Evolutionary conservation across 37 sponge, comb jelly and placozoan genomes (phyloP), one percentile per base, ranked within the genome.

Genomic region (Tethya wilhelma): DNA sequence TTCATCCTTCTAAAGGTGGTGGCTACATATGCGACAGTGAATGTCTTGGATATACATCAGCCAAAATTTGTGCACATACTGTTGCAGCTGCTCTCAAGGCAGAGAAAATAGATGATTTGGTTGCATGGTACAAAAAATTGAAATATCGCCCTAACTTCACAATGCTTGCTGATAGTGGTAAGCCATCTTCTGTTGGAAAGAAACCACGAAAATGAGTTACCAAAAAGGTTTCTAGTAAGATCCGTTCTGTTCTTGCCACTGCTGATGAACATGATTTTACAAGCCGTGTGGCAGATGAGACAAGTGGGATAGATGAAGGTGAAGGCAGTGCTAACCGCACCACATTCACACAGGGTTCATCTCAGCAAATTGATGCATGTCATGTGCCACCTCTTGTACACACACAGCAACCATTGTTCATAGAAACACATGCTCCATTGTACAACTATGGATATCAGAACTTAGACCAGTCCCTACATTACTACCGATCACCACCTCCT

Each of bases 121-220:
- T 59, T 59, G 29, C 5, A 29, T 59, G 62, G 62, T 59, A 59
- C 62, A 59, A 12, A 59, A 12, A 30, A 7, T 19, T 59, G 4
- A 59, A 59, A 30, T 6, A 6, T 6, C 23, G 28, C 5, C 62
- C 62, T 59, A 59, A 59, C 28, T 59, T 59, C 28, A 23, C 62
- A 23, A 5, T 30, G 28, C 28, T 59, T 29, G 8, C 62, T 6
- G 62, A 59, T 5, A n/a, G 28, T 59, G 62, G 62, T 5, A 59
- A 59, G 20, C 62, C 62, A 59, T 19, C 62, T 59, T 19, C 17
- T 59, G 62, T 12, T 59, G 62, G 62, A 25, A 59, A 59, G 62
- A 59, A 59, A 19, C 62, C 62, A 19, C 62, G 62, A 8, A 59
- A 59, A 59, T 25, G 62, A 7, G 25, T 59, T 59, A n/a, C 62